Percentiles rank a stretch among this genome's conserved stretches.
Conservation (phyloP, 2,797 vertebrate genomes). For the Aselliscus stoliczkanus region DNA sequence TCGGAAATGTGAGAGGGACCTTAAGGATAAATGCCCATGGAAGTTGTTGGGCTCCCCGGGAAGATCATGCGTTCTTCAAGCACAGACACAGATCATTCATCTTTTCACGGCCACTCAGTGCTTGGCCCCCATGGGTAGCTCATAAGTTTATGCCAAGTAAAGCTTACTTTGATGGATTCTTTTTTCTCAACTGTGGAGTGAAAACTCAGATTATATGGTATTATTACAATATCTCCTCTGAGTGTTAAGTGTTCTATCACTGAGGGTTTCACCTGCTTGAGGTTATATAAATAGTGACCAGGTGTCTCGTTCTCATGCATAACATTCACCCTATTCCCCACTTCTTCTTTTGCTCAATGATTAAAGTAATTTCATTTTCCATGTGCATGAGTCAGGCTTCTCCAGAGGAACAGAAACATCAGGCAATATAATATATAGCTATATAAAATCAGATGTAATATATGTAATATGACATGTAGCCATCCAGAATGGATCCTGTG, state of each 20-base stretch:
- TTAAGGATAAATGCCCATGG: rapidly evolving
- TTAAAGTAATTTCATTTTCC: neutral
- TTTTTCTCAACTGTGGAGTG: neutral
- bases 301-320: neutral
- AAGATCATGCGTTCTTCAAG: no score
- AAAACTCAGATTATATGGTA: neutral
- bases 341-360: neutral
- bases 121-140: neutral
- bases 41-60: neutral
- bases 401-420: neutral
- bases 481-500: neutral
- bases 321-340: neutral
- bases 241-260: neutral
- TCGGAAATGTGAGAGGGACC: neutral
- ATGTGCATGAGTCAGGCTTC: neutral
- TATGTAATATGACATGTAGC: no score
- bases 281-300: neutral
- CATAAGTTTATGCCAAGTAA: no score
- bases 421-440: no score
- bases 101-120: no score
- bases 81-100: neutral
- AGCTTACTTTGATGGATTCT: neutral
- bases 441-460: no score
- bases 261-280: neutral
- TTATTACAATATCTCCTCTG: rapidly evolving